These are phyloP conservation scores for Antedon mediterranea DNA, from an alignment of 53 echinoderm and acorn worm genomes.

Conservation along the genomic window DNA sequence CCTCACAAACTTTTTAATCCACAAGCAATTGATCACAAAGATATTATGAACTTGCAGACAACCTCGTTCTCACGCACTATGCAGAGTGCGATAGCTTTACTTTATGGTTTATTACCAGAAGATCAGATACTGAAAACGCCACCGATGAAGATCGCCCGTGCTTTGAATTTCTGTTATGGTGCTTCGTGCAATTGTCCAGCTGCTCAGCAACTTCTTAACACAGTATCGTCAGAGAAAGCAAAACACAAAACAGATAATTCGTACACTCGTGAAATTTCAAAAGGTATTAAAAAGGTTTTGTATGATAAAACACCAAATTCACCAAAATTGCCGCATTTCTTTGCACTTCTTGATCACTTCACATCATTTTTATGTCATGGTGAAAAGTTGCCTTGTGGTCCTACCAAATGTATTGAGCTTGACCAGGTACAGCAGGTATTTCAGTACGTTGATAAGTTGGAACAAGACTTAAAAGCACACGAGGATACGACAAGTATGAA, in stretches of 20 bases:
- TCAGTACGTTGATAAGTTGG: slow-evolving; percentile 16
- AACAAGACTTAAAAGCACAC: not conserved
- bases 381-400: slow-evolving; percentile 45
- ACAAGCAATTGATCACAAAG: not conserved
- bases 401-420: slow-evolving; percentile 30
- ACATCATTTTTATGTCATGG: slow-evolving; percentile 52
- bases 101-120: slow-evolving; percentile 67
- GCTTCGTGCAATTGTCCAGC: slow-evolving; percentile 51
- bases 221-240: slow-evolving; percentile 15
- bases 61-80: slow-evolving; percentile 50
- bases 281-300: not conserved
- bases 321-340: slow-evolving; percentile 25
- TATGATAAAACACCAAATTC: slow-evolving; percentile 9
- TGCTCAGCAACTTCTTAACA: slow-evolving; percentile 9
- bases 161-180: slow-evolving; percentile 40
- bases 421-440: slow-evolving; percentile 32
- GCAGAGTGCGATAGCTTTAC: slow-evolving; percentile 83
- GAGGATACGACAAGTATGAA: slow-evolving; percentile 30
- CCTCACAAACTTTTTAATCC: not conserved
- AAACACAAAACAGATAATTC: slow-evolving; percentile 15
- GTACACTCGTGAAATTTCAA: slow-evolving; percentile 13
- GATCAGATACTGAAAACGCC: slow-evolving; percentile 27
- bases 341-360: slow-evolving; percentile 39
- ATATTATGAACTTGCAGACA: slow-evolving; percentile 37
- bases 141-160: slow-evolving; percentile 18